Percentiles rank a stretch among this genome's conserved stretches.
Conservation (phyloP, 2,797 vertebrate genomes). For the Dermochelys coriacea region DNA sequence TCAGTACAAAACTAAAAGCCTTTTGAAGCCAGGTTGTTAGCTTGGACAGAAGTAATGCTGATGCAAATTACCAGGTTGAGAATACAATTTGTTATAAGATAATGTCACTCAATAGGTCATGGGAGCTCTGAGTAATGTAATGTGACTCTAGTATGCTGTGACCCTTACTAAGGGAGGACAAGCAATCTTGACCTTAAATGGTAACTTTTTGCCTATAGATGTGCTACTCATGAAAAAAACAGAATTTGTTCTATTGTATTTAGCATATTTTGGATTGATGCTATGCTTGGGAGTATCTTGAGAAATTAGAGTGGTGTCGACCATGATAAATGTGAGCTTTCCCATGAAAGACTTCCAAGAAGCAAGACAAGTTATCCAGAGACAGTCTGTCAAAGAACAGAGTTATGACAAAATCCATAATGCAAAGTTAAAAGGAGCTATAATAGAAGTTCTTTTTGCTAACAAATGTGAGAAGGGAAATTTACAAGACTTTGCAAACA, state of each 20-base stretch:
- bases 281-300: conserved; percentile 31
- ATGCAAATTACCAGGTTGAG: conserved; percentile 21
- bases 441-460: not conserved
- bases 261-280: conserved; percentile 14
- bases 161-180: conserved; percentile 4
- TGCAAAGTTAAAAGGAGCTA: not conserved
- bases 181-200: not conserved
- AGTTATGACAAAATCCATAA: conserved; percentile 43
- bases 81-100: not conserved
- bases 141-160: not conserved
- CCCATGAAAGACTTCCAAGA: conserved; percentile 30
- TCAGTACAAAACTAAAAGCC: not conserved
- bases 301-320: conserved; percentile 38
- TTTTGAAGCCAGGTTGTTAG: not conserved
- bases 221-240: conserved; percentile 8
- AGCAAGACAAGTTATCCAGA: not conserved
- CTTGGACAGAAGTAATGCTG: not conserved
- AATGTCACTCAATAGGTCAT: conserved; percentile 13
- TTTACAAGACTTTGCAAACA: not conserved
- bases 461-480: not conserved
- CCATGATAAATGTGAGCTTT: conserved; percentile 43
- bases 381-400: conserved; percentile 3
- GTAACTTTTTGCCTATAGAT: not conserved
- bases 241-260: conserved; percentile 16
- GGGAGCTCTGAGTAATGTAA: not conserved